Evolutionary conservation across 2,888 invertebrate genomes (phyloP).

Genomic region (Plebejus anna): DNA sequence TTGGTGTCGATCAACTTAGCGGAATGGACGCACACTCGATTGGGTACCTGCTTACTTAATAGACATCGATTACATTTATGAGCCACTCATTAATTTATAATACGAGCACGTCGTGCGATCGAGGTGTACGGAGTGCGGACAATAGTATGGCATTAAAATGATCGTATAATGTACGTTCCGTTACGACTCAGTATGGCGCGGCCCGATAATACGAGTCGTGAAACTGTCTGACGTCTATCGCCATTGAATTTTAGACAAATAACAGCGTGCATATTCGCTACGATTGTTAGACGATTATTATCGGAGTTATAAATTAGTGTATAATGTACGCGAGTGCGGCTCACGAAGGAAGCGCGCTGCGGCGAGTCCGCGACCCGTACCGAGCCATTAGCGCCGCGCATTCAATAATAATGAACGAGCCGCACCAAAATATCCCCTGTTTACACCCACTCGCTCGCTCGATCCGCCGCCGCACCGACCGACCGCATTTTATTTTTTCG

Average conservation of each 20-base stretch:
- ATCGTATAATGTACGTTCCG: constrained; percentile 18
- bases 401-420: constrained; percentile 79
- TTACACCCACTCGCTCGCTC: constrained; percentile 75
- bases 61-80: constrained; percentile 28
- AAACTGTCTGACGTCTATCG: constrained; percentile 3
- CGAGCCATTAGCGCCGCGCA: constrained; percentile 72
- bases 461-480: constrained; percentile 67
- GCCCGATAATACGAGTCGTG: constrained; percentile 24
- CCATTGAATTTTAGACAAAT: constrained; percentile 28
- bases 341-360: constrained; percentile 37
- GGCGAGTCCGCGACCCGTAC: constrained; percentile 53
- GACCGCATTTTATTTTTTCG: constrained; percentile 81
- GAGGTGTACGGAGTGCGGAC: constrained; percentile 13
- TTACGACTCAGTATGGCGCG: constrained; percentile 23
- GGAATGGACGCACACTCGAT: constrained; percentile 19
- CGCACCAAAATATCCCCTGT: constrained; percentile 78
- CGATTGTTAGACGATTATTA: constrained; percentile 19
- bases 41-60: constrained; percentile 20
- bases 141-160: constrained; percentile 27
- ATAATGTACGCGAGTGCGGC: constrained; percentile 25
- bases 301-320: constrained; percentile 23
- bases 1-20: constrained; percentile 28
- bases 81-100: constrained; percentile 27
- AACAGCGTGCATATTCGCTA: constrained; percentile 24
- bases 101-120: constrained; percentile 7